Evolutionary conservation across 2,888 invertebrate species (phyloP).

Genomic region (Eulithis prunata): DNA sequence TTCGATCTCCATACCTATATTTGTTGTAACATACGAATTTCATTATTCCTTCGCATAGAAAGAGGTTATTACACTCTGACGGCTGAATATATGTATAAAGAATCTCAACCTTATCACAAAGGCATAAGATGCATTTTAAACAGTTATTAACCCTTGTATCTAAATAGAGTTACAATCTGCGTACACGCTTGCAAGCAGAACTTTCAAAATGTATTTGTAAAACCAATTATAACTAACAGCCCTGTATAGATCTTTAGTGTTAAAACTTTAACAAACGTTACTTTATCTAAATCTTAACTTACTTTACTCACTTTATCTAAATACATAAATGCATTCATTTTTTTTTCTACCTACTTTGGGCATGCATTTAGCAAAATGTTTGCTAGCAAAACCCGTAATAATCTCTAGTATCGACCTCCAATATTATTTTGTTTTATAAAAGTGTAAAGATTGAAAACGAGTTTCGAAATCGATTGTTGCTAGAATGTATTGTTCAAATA

Average conservation of each 20-base stretch:
- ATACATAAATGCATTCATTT: no score
- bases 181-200: conserved; percentile 8
- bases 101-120: conserved; percentile 15
- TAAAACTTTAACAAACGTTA: no score
- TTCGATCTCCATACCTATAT: conserved; percentile 34
- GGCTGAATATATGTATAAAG: conserved; percentile 44
- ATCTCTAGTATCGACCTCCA: no score
- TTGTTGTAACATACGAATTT: conserved; percentile 40
- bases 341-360: no score
- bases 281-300: no score
- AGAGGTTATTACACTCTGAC: conserved; percentile 74
- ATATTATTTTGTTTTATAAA: background rate
- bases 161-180: background rate
- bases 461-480: conserved; percentile 53
- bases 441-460: conserved; percentile 37
- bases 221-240: no score
- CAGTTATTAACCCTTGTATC: conserved; percentile 13
- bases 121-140: conserved; percentile 13
- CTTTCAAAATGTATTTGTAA: conserved; percentile 5
- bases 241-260: no score
- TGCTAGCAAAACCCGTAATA: no score
- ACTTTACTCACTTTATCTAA: no score
- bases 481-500: conserved; percentile 44
- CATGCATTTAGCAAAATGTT: no score
- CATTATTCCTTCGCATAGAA: conserved; percentile 35